Evolutionary conservation across 2,797 vertebrate species (phyloP), one percentile per base, ranked within the genome.

Genomic region (Falco novaeseelandiae): DNA sequence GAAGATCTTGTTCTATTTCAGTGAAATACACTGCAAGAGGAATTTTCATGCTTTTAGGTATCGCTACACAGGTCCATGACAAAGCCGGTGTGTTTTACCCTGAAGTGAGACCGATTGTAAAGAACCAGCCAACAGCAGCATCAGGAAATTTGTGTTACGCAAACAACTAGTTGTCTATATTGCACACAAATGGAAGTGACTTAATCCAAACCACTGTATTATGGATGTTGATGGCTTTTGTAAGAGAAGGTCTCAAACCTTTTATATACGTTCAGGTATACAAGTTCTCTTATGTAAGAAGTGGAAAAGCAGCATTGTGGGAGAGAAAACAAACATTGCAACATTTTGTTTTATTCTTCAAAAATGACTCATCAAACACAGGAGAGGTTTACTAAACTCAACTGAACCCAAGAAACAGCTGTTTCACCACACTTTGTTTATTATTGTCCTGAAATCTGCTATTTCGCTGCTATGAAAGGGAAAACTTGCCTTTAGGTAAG

Each of bases 191-290:
- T 2, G 30, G 36, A 73, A 83, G 2, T 49, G 4, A 32, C n/a
- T 77, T 70, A 5, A 70, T 14, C 14, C n/a, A 81, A 82, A 81
- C 36, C 55, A 23, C 34, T 65, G 0, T 4, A 34, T 9, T 86
- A 69, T 4, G 8, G 36, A 61, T 9, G 34, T 3, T 48, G 27
- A 40, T 36, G 5, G 55, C 7, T 2, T 2, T 3, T 52, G 3
- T 9, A 81, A 67, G n/a, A 46, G 23, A 16, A 73, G 16, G 8
- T 46, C 71, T 87, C 8, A 3, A 46, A 65, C 27, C 19, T 93
- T 83, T 49, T 29, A 32, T 13, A 12, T 6, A 5, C 26, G 71
- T 74, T 36, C 12, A 77, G 17, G 22, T 54, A 49, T 8, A 42
- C 3, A 51, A 77, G 48, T 46, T 74, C 30, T 46, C 8, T 48